These are phyloP conservation scores for Baccha elongata DNA, from an alignment of 2,888 invertebrate genomes.

Conservation along the genomic window DNA sequence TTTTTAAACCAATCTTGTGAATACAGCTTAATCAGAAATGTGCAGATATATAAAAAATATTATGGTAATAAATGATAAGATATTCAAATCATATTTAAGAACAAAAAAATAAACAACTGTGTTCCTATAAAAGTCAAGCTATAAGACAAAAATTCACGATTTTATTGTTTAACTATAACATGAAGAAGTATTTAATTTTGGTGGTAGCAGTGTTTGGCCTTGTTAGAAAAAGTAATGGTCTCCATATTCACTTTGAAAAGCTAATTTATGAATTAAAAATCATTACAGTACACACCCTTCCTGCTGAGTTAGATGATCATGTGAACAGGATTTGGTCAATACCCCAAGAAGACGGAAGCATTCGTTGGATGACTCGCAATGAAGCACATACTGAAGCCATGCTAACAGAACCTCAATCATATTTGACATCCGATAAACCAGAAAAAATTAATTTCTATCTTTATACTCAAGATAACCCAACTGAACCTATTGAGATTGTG, in stretches of 20 bases:
- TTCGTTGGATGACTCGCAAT: constrained; percentile 31
- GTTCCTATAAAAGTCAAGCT: too few relatives aligned
- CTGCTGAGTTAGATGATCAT: background rate
- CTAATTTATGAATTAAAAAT: background rate
- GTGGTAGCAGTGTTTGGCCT: background rate
- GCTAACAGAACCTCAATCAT: too few relatives aligned
- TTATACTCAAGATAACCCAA: constrained; percentile 42
- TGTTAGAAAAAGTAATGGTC: background rate
- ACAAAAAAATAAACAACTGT: too few relatives aligned
- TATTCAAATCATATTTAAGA: background rate
- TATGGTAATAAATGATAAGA: constrained; percentile 3
- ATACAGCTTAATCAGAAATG: too few relatives aligned
- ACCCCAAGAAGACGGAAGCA: constrained; percentile 20
- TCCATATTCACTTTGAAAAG: background rate
- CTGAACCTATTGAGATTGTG: constrained; percentile 13
- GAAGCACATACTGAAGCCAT: constrained; percentile 6
- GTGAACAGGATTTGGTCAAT: constrained; percentile 20
- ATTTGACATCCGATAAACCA: too few relatives aligned
- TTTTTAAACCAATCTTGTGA: too few relatives aligned
- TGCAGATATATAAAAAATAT: too few relatives aligned
- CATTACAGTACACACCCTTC: constrained; percentile 19
- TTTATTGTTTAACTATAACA: too few relatives aligned
- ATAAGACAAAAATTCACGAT: too few relatives aligned
- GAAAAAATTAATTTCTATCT: constrained; percentile 45
- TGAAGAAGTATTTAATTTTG: background rate